These are phyloP conservation scores for Hydrotaea cyrtoneurina DNA, from an alignment of 2,888 invertebrate genomes.

Conservation along the genomic window DNA sequence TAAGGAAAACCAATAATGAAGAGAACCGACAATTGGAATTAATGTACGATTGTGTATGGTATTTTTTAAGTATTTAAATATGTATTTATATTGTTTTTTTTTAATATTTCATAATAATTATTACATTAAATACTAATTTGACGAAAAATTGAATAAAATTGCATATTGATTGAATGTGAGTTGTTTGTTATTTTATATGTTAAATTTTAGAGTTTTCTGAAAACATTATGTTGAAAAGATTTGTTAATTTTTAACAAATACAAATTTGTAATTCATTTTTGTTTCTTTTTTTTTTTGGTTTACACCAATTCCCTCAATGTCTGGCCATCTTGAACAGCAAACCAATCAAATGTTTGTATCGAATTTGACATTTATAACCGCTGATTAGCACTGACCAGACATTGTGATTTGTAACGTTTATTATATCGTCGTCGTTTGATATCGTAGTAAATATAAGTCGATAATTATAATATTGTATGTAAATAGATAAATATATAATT, in stretches of 20 bases:
- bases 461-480: background rate
- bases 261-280: background rate
- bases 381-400: too few relatives aligned
- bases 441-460: background rate
- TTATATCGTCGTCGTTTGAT: background rate
- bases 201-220: conserved; percentile 36
- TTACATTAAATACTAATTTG: conserved; percentile 44
- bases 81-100: conserved; percentile 42
- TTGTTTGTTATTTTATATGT: background rate
- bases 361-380: too few relatives aligned
- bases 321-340: too few relatives aligned
- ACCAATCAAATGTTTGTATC: too few relatives aligned
- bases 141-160: conserved; percentile 54
- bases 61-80: conserved; percentile 24
- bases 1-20: background rate
- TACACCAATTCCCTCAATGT: too few relatives aligned
- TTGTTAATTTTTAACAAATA: background rate
- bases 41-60: background rate
- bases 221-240: background rate
- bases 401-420: background rate
- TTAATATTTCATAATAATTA: conserved; percentile 29
- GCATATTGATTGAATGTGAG: background rate
- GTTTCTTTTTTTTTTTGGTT: too few relatives aligned
- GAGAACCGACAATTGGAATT: too few relatives aligned
- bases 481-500: conserved; percentile 33